Evolutionary conservation across 2,797 vertebrate species (phyloP).

Genomic region (Cyclopterus lumpus): DNA sequence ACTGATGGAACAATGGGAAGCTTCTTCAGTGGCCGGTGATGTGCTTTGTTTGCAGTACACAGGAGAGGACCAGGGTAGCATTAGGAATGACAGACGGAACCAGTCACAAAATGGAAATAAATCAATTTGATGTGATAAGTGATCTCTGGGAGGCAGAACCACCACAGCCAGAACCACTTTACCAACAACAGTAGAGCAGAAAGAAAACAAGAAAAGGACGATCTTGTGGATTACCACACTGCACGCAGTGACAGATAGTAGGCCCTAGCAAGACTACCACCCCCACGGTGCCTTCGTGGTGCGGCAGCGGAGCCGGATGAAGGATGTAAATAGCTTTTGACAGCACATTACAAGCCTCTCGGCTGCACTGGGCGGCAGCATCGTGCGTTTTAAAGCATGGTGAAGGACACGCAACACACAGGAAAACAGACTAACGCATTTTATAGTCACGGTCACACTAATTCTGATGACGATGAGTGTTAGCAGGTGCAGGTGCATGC

Average conservation of each 20-base stretch:
- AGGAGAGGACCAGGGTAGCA: neutral
- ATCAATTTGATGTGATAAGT: conserved; percentile 13
- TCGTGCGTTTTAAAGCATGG: conserved; percentile 53
- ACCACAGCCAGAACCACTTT: neutral
- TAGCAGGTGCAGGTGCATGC: conserved; percentile 7
- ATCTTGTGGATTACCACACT: conserved; percentile 20
- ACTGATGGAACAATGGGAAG: neutral
- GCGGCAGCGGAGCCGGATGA: conserved; percentile 59
- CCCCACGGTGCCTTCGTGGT: conserved; percentile 54
- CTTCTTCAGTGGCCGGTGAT: neutral
- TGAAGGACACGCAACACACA: conserved; percentile 56
- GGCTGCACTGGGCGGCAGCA: conserved; percentile 55
- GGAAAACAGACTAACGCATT: neutral
- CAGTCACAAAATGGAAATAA: neutral
- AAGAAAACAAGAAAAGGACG: neutral
- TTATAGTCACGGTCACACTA: conserved; percentile 1
- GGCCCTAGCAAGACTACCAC: conserved; percentile 4
- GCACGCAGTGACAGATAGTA: conserved; percentile 38
- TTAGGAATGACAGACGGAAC: neutral
- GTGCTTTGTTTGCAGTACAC: neutral
- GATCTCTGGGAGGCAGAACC: conserved; percentile 5
- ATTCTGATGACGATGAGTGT: neutral
- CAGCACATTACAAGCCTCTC: conserved; percentile 77
- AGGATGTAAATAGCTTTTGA: conserved; percentile 82
- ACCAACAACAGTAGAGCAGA: neutral